Evolutionary conservation across 2,888 invertebrate species (phyloP), one percentile per base, ranked within the genome.

Genomic region (Pandemis corylana): DNA sequence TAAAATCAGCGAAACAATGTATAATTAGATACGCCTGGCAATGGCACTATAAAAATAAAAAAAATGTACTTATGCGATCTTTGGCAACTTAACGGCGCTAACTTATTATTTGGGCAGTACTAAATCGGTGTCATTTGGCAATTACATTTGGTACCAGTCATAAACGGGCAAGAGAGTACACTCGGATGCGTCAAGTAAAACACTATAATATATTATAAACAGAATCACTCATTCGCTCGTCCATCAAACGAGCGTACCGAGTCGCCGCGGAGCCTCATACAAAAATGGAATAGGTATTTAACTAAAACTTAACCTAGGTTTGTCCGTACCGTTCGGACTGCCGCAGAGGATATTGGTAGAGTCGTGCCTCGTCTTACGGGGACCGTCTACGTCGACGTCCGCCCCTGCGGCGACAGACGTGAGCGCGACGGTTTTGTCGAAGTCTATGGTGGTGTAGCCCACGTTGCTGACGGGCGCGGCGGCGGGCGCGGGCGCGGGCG

Each of bases 371-470:
- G 97, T 97, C 87, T 97, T 97, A 64, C 98, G 95, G 66, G 96
- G 96, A 67, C 97, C 97, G 82, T 97, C 97, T 76, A 94, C 91
- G 84, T 97, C 97, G 68, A 95, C 94, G 77, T 97, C 96, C 72
- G 95, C 94, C 67, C 95, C 95, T 5, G 96, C 96, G 72, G 95
- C 95, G 68, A 95, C 95, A 6, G 98, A 97, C 28, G 97, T 97
- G 44, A 99, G 95, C 36, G 99, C 99, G 71, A 97, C 97, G 0
- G 99, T 99, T 93, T 97, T 98, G 83, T 98, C 97, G 90, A 99
- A 99, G 92, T 99, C 99, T 81, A 99, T 99, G 0, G 97, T 97
- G 9, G 98, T 98, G 86, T 98, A 99, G 68, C 97, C 97, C 80
- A 96, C 95, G 65, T 85, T 87, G 49, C 87, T 84, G 95, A 13